Conservation (phyloP, 2,797 vertebrate species). For the Lemur catta region DNA sequence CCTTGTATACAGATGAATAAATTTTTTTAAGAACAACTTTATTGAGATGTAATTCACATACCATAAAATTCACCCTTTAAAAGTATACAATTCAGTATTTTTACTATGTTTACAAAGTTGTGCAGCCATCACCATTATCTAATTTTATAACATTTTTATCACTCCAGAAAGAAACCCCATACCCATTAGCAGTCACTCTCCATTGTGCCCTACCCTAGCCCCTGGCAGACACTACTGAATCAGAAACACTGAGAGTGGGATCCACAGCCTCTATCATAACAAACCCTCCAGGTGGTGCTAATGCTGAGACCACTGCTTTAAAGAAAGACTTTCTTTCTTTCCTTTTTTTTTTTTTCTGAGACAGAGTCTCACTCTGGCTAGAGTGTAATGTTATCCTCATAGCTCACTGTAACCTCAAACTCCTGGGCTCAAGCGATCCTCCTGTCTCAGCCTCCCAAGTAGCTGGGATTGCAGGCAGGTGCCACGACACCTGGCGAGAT, state of each 20-base stretch:
- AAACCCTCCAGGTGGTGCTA: background rate
- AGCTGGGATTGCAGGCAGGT: too few species aligned
- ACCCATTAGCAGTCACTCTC: background rate
- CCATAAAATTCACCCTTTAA: background rate
- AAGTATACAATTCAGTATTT: background rate
- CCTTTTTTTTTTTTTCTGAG: too few species aligned
- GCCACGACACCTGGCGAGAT: background rate
- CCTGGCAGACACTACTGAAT: background rate
- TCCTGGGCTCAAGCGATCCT: too few species aligned
- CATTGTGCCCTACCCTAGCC: background rate
- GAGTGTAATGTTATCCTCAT: too few species aligned
- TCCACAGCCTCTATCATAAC: background rate
- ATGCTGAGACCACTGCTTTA: background rate
- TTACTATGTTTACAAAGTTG: conserved; percentile 13
- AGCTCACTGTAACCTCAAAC: too few species aligned
- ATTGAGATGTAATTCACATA: background rate
- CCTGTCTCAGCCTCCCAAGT: too few species aligned
- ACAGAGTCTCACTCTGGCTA: too few species aligned
- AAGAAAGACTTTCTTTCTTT: background rate
- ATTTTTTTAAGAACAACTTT: conserved; percentile 15
- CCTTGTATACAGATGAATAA: background rate
- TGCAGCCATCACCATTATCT: background rate
- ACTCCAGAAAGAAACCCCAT: background rate
- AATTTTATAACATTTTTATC: background rate
- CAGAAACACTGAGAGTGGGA: background rate